Evolutionary conservation across 2,113 vertebrate genomes (phyloP).

Genomic region (Cinclus cinclus): DNA sequence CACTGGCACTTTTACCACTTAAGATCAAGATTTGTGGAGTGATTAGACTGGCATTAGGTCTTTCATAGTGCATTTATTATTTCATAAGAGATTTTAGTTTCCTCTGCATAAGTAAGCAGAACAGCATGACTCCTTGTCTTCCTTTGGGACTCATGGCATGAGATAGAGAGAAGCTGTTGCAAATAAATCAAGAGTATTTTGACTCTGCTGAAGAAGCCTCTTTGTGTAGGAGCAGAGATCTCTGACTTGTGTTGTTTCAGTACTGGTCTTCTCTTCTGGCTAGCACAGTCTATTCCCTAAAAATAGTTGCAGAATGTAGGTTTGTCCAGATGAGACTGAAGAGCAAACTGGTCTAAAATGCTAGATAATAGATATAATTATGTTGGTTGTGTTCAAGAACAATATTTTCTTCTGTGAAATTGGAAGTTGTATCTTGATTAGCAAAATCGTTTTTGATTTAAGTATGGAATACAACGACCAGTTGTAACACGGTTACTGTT

Average conservation of each 20-base stretch:
- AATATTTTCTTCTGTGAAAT: background rate
- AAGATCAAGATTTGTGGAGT: background rate
- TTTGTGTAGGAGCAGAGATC: background rate
- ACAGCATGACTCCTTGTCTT: background rate
- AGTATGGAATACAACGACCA: background rate
- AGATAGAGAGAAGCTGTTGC: background rate
- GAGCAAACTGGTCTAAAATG: background rate
- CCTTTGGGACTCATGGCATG: background rate
- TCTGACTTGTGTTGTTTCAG: background rate
- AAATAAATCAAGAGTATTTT: background rate
- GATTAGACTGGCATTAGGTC: constrained; percentile 14
- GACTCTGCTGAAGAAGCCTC: background rate
- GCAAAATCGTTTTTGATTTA: background rate
- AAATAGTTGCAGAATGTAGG: background rate
- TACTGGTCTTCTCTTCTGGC: background rate
- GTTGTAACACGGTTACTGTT: accelerated
- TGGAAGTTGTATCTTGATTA: background rate
- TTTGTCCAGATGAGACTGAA: background rate
- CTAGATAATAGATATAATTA: background rate
- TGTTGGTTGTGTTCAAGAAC: background rate
- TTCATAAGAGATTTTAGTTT: constrained; percentile 21
- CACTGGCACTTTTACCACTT: background rate
- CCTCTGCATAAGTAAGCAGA: constrained; percentile 8
- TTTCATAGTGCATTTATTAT: background rate
- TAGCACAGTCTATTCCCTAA: background rate